Conservation (phyloP, 2,113 vertebrate genomes). For the Syngnathus typhle region DNA sequence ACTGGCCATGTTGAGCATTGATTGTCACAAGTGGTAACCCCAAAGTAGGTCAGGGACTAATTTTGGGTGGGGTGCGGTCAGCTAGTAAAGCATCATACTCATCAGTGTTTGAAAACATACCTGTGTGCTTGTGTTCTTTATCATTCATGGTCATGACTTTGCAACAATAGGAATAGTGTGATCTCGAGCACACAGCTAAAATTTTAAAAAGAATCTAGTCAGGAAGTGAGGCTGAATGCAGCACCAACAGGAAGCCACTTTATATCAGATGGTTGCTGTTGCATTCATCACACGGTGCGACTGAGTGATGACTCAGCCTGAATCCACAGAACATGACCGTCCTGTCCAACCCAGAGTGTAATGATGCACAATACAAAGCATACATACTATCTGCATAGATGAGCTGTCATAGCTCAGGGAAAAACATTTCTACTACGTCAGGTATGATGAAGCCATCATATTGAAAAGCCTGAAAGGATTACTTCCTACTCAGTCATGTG, state of each 20-base stretch:
- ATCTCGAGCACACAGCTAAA: constrained; percentile 1
- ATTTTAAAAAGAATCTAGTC: constrained; percentile 15
- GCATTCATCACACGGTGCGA: not conserved
- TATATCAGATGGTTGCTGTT: not conserved
- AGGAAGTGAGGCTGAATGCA: constrained; percentile 3
- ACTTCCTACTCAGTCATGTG: constrained; percentile 1
- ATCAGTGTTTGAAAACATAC: too few relatives aligned
- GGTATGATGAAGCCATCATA: constrained; percentile 21
- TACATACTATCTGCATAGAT: constrained; percentile 5
- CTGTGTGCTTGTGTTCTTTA: not conserved
- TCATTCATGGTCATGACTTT: too few relatives aligned
- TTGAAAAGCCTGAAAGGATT: constrained; percentile 1
- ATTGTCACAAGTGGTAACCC: not conserved
- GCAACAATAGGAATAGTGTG: constrained; percentile 2
- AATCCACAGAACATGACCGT: constrained; percentile 14
- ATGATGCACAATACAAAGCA: constrained; percentile 1
- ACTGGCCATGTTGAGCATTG: not conserved
- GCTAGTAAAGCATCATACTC: not conserved
- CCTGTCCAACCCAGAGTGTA: not conserved
- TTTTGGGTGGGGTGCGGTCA: not conserved
- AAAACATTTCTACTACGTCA: constrained; percentile 8
- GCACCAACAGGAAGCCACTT: not conserved
- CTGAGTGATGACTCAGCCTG: constrained; percentile 5
- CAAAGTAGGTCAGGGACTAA: not conserved
- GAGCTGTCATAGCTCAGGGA: constrained; percentile 3